These are phyloP conservation scores for Odontesthes bonariensis DNA, from an alignment of 2,113 vertebrate species.

Conservation along the genomic window DNA sequence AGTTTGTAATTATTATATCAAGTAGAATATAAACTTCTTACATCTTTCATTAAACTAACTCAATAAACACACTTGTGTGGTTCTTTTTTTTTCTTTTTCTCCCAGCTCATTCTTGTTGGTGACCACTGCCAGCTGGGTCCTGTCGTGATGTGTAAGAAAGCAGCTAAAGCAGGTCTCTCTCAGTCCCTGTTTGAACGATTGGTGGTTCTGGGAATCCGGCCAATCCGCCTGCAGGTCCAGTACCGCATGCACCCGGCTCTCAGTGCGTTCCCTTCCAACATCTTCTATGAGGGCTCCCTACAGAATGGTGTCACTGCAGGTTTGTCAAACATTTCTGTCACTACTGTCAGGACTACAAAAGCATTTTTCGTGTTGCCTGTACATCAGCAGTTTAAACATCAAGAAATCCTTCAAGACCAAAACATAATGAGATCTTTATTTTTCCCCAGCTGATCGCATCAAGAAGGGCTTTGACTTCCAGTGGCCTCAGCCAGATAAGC, in stretches of 20 bases:
- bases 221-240: conserved; percentile 97
- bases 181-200: conserved; percentile 95
- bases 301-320: conserved; percentile 98
- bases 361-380: neutral
- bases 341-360: neutral
- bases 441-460: conserved; percentile 89
- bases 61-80: neutral
- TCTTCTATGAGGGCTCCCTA: conserved; percentile 97
- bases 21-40: neutral
- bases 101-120: conserved; percentile 95
- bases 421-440: neutral
- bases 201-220: conserved; percentile 97
- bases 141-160: conserved; percentile 99
- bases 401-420: neutral
- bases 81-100: neutral
- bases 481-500: conserved; percentile 98
- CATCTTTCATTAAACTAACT: neutral
- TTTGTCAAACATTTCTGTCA: conserved; percentile 48
- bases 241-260: conserved; percentile 98
- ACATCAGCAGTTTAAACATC: neutral
- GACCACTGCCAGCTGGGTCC: conserved; percentile 99
- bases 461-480: conserved; percentile 99
- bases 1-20: neutral
- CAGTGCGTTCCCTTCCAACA: conserved; percentile 98
- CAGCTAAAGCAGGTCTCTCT: conserved; percentile 95